phyloP scores from a whole-genome alignment of 1,140 invertebrate genomes.

The Gryllus bimaculatus region DNA sequence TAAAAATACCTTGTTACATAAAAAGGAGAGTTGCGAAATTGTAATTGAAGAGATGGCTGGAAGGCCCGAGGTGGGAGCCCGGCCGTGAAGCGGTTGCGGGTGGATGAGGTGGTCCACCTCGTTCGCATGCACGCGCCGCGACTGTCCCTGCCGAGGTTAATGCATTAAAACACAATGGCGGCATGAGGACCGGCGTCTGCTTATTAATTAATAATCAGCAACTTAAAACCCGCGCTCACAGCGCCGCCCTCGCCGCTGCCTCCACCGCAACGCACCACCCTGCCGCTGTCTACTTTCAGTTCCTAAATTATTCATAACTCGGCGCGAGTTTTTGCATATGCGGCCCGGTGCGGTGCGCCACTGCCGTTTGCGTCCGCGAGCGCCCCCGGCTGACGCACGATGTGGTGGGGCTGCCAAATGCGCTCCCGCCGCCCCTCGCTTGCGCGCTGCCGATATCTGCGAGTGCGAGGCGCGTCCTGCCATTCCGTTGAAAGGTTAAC shows the following conservation, averaged over 20 bases:
- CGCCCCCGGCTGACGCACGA: not conserved
- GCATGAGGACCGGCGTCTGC: not conserved
- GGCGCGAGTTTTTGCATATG: not conserved
- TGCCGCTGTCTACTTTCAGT: not conserved
- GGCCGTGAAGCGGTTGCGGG: not conserved
- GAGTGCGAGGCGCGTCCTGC: not conserved
- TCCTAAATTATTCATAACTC: not conserved
- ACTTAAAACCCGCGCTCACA: not conserved
- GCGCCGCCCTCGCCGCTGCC: no score
- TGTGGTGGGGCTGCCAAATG: not conserved
- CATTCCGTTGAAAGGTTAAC: not conserved
- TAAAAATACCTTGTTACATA: no score
- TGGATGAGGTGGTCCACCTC: not conserved
- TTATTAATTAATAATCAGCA: slow-evolving; percentile 6
- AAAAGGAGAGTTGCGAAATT: no score
- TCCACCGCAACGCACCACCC: not conserved
- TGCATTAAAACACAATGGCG: slow-evolving; percentile 4
- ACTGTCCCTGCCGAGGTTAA: not conserved
- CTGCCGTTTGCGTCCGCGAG: not conserved
- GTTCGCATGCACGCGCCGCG: not conserved
- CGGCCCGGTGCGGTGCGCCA: no score
- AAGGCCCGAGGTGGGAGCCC: not conserved
- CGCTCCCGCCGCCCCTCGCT: not conserved
- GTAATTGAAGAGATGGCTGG: not conserved
- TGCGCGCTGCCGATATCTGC: not conserved